phyloP scores from a whole-genome alignment of 2,113 vertebrate genomes.

The Marmota monax region DNA sequence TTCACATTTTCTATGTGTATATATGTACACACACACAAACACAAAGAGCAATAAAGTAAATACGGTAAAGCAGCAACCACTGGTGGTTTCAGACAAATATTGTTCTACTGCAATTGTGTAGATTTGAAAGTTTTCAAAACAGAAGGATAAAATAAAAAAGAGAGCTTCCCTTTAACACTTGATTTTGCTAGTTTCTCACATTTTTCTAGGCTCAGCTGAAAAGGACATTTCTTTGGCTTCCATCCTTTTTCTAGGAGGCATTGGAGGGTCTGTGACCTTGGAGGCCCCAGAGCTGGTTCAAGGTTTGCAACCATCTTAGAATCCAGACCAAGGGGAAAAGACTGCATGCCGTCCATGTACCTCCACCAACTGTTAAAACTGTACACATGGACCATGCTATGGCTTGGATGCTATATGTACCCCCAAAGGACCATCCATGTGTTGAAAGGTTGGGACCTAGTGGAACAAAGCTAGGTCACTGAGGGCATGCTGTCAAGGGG shows the following conservation, averaged over 20 bases:
- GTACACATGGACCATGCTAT: not conserved
- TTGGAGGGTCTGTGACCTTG: not conserved
- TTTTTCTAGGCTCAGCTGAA: not conserved
- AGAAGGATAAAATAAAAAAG: conserved; percentile 19
- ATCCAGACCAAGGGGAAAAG: not conserved
- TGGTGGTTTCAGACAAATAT: not conserved
- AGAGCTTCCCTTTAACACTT: not conserved
- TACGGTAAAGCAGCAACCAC: not conserved
- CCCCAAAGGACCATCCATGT: not conserved
- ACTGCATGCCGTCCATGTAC: not conserved
- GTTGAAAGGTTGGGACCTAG: not conserved
- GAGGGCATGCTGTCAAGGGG: not conserved
- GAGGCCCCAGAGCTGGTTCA: not conserved
- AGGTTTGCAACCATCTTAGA: not conserved
- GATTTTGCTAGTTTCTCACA: not conserved
- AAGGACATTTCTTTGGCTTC: not conserved
- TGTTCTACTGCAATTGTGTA: not conserved
- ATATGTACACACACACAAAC: not conserved
- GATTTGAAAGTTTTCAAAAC: conserved; percentile 11
- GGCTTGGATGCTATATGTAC: not conserved
- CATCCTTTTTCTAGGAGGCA: not conserved
- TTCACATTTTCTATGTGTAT: not conserved
- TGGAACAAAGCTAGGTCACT: not conserved
- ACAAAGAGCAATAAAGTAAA: not conserved
- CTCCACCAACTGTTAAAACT: not conserved